Evolutionary conservation across 2,888 invertebrate genomes (phyloP).

Genomic region (Aspidiotus rigidus): DNA sequence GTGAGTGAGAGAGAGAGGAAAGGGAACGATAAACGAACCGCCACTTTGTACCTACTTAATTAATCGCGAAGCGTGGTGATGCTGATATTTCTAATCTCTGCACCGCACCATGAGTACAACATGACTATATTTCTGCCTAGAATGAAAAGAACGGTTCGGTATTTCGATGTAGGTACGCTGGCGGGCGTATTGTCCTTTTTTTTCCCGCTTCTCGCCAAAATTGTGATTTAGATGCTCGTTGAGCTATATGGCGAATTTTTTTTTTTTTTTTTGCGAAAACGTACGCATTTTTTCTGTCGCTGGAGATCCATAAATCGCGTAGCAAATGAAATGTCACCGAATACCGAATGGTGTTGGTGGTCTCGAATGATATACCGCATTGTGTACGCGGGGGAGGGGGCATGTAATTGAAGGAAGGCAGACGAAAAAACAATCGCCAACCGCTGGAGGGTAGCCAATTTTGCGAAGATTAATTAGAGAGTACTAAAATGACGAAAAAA

Average conservation of each 20-base stretch:
- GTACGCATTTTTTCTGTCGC: background rate
- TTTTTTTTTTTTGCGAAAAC: background rate
- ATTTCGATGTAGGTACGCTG: no score
- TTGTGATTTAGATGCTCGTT: no score
- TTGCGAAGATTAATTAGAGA: background rate
- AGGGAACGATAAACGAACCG: conserved; percentile 21
- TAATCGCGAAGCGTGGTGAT: conserved; percentile 3
- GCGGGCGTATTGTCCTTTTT: no score
- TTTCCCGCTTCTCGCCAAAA: no score
- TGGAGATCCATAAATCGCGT: background rate
- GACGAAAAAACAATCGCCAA: background rate
- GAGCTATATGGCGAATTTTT: background rate
- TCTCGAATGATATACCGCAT: conserved; percentile 1
- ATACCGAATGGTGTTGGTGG: background rate
- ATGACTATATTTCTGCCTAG: no score
- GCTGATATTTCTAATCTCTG: no score
- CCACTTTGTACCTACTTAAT: conserved; percentile 31
- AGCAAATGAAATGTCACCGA: background rate
- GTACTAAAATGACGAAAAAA: no score
- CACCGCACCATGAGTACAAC: no score
- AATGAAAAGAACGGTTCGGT: no score
- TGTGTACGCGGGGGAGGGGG: no score
- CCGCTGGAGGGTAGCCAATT: background rate
- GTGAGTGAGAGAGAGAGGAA: background rate
- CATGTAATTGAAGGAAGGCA: background rate